Base-by-base conservation (phyloP, 2,797 vertebrate species). In the Pachyuromys duprasi region DNA sequence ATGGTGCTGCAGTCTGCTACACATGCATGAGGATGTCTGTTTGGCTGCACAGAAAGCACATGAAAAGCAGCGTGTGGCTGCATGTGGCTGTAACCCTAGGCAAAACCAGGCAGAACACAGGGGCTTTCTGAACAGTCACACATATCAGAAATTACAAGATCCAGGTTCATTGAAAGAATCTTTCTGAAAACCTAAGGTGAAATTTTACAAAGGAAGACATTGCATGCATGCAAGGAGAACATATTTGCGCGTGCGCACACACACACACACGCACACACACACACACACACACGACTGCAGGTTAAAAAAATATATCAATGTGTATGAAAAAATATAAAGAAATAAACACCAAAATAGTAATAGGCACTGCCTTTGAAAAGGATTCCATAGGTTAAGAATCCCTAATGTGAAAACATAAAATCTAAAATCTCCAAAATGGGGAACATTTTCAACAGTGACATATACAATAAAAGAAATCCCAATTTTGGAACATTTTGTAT, bases 321-420 rank as follows among this genome's bases (percentile, higher is more conserved):
- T 15, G 0, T 65, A 74, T 80, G 49, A 49, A 91, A 83, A 94
- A 84, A 31, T 33, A 55, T 86, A 36, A 95, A 84, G 49, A 84
- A 95, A 93, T 55, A 76, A 86, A 57, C 24, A 60, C 17, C 62
- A 96, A 95, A 86, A 69, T 95, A 42, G 74, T 90, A 86, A 62
- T 12, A 84, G 62, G 17, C 45, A 91, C 86, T 80, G 22, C 76
- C 55, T 89, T 93, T 75, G 49, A 69, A 76, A 95, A 74, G 36
- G 3, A 28, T 81, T 26, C 4, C 42, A 79, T 5, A 17, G 12
- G 18, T 13, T 42, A 22, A 76, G 28, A 31, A 75, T 57, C 45
- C 17, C 33, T 60, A 78, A 67, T 28, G 28, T 45, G 5, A 78
- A 93, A 93, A 39, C 28, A 93, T 31, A 26, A 93, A 69, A 42